These are phyloP conservation scores for Hexactinellida sp. DNA, from an alignment of 37 sponge, comb jelly and placozoan species.

Conservation along the genomic window DNA sequence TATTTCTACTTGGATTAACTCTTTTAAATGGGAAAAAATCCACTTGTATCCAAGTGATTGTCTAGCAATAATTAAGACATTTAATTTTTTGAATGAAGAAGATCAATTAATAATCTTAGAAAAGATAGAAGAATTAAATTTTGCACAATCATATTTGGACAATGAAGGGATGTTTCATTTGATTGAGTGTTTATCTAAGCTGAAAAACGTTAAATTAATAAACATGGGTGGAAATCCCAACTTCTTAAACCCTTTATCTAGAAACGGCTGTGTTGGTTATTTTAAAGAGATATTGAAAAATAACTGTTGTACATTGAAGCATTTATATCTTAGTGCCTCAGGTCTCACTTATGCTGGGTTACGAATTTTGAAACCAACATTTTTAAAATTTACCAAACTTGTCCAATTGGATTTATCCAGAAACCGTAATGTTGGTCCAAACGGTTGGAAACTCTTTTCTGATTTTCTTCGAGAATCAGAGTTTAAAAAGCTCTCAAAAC, in stretches of 20 bases:
- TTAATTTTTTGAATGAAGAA: neutral
- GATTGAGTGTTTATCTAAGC: neutral
- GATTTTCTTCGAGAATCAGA: neutral
- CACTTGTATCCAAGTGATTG: neutral
- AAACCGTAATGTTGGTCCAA: neutral
- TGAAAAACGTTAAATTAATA: neutral
- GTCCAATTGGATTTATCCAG: neutral
- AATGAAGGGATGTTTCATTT: conserved; percentile 13
- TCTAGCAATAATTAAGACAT: neutral
- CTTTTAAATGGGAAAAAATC: conserved; percentile 5
- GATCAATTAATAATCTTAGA: neutral
- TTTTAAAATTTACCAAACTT: neutral
- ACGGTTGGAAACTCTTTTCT: neutral
- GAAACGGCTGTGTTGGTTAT: neutral
- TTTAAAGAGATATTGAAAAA: neutral
- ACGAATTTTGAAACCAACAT: neutral
- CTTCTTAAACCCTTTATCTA: neutral
- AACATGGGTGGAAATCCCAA: neutral
- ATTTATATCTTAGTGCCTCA: neutral
- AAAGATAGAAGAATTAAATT: neutral
- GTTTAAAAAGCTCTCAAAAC: neutral
- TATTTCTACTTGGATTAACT: neutral
- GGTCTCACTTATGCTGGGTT: neutral
- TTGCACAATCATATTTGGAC: neutral
- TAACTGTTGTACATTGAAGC: neutral